Evolutionary conservation across 2,888 invertebrate genomes (phyloP).

Genomic region (Euspilapteryx auroguttella): DNA sequence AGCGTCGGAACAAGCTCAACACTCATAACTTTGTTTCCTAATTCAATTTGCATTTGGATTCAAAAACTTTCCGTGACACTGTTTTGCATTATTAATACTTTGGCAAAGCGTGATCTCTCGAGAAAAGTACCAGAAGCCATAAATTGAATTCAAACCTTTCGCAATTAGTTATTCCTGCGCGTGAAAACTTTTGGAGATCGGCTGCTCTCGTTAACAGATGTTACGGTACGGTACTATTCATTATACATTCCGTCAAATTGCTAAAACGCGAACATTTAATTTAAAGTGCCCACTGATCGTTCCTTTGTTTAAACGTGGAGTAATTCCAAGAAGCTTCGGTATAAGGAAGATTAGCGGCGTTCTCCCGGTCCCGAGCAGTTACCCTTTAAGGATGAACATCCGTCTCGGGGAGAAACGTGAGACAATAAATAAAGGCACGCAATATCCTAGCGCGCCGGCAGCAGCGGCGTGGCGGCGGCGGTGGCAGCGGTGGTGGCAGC

Average conservation of each 20-base stretch:
- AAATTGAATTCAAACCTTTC: constrained; percentile 60
- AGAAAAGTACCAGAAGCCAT: constrained; percentile 56
- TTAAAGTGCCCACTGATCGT: constrained; percentile 42
- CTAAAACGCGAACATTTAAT: constrained; percentile 60
- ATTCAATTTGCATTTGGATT: constrained; percentile 58
- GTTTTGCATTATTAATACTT: constrained; percentile 62
- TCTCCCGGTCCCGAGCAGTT: constrained; percentile 21
- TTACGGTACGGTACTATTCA: constrained; percentile 62
- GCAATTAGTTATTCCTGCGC: constrained; percentile 63
- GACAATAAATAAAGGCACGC: constrained; percentile 36
- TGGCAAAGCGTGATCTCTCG: constrained; percentile 51
- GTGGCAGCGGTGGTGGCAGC: too few relatives aligned
- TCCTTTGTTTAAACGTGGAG: constrained; percentile 49
- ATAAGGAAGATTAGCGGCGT: constrained; percentile 31
- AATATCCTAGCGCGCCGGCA: constrained; percentile 14
- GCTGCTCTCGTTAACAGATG: constrained; percentile 62
- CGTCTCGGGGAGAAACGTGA: constrained; percentile 25
- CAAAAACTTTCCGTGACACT: constrained; percentile 61
- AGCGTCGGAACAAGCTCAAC: constrained; percentile 31
- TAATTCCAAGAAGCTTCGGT: constrained; percentile 22
- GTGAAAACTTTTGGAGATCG: constrained; percentile 61
- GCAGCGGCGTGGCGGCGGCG: too few relatives aligned
- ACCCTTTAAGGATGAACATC: constrained; percentile 27
- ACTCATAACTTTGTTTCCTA: constrained; percentile 52
- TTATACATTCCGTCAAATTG: constrained; percentile 61